These are phyloP conservation scores for Liasis olivaceus DNA, from an alignment of 2,797 vertebrate species.

Conservation along the genomic window DNA sequence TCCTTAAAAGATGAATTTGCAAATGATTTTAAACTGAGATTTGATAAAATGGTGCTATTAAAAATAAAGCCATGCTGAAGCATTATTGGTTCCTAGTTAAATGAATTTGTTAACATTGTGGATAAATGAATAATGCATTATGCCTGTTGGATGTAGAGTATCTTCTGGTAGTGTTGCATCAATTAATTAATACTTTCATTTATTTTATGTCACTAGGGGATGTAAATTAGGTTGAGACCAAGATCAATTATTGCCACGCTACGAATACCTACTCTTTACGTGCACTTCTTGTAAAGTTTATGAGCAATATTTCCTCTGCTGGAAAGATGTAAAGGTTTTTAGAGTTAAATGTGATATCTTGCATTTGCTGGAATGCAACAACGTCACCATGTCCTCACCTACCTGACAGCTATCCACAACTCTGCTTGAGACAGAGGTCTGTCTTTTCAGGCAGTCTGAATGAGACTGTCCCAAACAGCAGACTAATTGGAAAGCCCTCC, in stretches of 20 bases:
- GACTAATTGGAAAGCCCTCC: neutral
- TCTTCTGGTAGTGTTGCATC: conserved; percentile 12
- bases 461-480: neutral
- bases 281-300: neutral
- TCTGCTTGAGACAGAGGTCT: neutral
- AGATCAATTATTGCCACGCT: neutral
- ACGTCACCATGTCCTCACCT: neutral
- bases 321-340: neutral
- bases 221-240: conserved; percentile 41
- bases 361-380: neutral
- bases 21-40: neutral
- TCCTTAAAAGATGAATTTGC: conserved; percentile 1
- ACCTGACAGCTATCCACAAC: neutral
- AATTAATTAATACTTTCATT: conserved; percentile 45
- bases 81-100: conserved; percentile 44
- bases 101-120: conserved; percentile 25
- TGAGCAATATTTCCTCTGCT: neutral
- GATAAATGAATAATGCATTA: conserved; percentile 44
- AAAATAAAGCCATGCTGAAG: conserved; percentile 31
- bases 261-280: neutral
- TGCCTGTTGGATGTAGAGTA: conserved; percentile 39
- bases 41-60: conserved; percentile 5
- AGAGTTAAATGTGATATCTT: neutral
- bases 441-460: neutral
- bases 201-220: conserved; percentile 1